phyloP scores from a whole-genome alignment of 2,888 invertebrate genomes.

The Microctonus hyperodae region DNA sequence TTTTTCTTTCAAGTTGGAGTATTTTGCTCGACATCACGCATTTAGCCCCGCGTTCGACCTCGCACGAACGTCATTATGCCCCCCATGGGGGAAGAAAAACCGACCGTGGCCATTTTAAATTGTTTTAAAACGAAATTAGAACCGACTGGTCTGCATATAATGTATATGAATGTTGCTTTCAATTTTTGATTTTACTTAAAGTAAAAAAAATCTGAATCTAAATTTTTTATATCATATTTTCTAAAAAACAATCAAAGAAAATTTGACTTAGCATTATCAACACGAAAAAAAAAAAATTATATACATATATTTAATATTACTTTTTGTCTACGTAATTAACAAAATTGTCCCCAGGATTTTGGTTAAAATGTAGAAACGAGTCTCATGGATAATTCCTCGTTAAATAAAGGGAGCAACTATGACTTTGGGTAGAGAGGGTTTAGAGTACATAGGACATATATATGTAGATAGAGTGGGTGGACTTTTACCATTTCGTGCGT shows the following conservation, averaged over 20 bases:
- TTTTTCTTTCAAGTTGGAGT: background rate
- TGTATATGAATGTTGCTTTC: background rate
- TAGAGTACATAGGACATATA: background rate
- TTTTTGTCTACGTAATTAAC: background rate
- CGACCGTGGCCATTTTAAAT: slow-evolving; percentile 32
- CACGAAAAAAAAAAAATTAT: background rate
- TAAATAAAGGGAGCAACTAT: background rate
- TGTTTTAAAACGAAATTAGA: slow-evolving; percentile 34
- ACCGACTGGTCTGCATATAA: background rate
- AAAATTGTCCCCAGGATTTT: background rate
- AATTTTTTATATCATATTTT: no score
- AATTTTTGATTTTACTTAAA: no score
- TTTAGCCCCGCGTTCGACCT: slow-evolving; percentile 21
- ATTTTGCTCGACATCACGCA: slow-evolving; percentile 24
- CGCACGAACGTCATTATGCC: slow-evolving; percentile 35
- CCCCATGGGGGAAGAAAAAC: slow-evolving; percentile 22
- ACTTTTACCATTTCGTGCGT: slow-evolving; percentile 24
- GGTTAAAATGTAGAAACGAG: background rate
- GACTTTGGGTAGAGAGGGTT: background rate
- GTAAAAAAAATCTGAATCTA: no score
- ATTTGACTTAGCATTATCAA: background rate
- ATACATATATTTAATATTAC: background rate
- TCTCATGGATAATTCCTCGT: slow-evolving; percentile 15
- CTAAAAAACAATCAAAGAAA: no score
- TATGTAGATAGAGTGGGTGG: background rate